A percentile compares a stretch with the other conserved stretches of the same genome.
Conservation (phyloP, 1,140 invertebrate genomes). For the Psix sp. region DNA sequence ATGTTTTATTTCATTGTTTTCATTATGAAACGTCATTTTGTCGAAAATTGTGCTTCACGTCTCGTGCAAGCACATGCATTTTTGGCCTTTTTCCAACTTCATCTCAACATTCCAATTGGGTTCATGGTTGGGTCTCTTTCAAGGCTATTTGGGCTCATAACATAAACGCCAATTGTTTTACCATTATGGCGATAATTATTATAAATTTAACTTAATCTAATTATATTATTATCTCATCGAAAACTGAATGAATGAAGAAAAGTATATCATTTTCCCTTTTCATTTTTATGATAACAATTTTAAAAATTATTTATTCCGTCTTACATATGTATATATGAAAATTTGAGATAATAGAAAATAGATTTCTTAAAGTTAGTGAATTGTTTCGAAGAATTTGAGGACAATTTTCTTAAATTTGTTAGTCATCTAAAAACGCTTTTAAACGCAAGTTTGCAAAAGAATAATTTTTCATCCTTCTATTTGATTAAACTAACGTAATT, state of each 20-base stretch:
- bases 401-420: too few species aligned
- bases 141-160: slow-evolving; percentile 30
- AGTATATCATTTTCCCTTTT: too few species aligned
- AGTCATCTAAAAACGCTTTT: neutral
- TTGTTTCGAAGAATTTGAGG: too few species aligned
- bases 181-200: slow-evolving; percentile 2
- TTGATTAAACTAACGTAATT: slow-evolving; percentile 10
- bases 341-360: too few species aligned
- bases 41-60: slow-evolving; percentile 26
- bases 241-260: too few species aligned
- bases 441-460: neutral
- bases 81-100: slow-evolving; percentile 39
- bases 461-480: neutral
- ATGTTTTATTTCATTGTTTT: neutral
- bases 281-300: too few species aligned
- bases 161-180: slow-evolving; percentile 4
- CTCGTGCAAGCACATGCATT: slow-evolving; percentile 39
- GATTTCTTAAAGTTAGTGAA: too few species aligned
- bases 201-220: neutral
- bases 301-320: too few species aligned
- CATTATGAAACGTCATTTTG: slow-evolving; percentile 18
- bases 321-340: too few species aligned
- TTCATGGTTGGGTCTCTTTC: slow-evolving; percentile 49
- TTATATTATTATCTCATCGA: too few species aligned
- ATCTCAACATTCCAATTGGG: slow-evolving; percentile 46